A percentile compares a stretch with the other conserved stretches of the same genome.
These are phyloP conservation scores for Sarcophaga caerulescens DNA, from an alignment of 2,888 invertebrate genomes.

Conservation along the genomic window DNA sequence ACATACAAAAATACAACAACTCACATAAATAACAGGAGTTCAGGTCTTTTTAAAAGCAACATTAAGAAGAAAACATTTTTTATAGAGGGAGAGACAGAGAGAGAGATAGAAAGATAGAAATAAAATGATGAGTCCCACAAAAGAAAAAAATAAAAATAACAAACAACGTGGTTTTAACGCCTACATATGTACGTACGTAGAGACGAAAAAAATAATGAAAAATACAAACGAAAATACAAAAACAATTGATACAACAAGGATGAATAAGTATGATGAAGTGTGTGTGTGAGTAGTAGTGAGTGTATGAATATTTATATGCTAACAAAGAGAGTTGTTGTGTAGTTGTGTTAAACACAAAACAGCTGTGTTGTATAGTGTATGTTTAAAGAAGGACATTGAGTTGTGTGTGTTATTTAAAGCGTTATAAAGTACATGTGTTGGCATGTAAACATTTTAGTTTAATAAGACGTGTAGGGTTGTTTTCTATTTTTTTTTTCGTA, in stretches of 20 bases:
- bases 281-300: neutral
- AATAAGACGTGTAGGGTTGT: neutral
- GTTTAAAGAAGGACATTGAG: neutral
- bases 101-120: no score
- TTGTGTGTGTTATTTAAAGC: neutral
- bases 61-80: conserved; percentile 16
- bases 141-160: neutral
- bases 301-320: neutral
- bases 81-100: no score
- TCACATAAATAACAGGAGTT: conserved; percentile 56
- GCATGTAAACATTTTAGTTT: no score
- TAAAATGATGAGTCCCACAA: neutral
- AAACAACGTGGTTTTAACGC: neutral
- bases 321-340: neutral
- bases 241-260: neutral
- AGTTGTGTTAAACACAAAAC: neutral
- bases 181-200: neutral
- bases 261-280: neutral
- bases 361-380: conserved; percentile 9
- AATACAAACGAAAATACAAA: neutral
- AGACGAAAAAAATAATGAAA: neutral
- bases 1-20: conserved; percentile 62
- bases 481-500: neutral
- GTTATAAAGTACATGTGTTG: no score
- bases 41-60: conserved; percentile 36